Evolutionary conservation across 2,888 invertebrate species (phyloP), one percentile per base, ranked within the genome.

Genomic region (Tetrapedia diversipes): DNA sequence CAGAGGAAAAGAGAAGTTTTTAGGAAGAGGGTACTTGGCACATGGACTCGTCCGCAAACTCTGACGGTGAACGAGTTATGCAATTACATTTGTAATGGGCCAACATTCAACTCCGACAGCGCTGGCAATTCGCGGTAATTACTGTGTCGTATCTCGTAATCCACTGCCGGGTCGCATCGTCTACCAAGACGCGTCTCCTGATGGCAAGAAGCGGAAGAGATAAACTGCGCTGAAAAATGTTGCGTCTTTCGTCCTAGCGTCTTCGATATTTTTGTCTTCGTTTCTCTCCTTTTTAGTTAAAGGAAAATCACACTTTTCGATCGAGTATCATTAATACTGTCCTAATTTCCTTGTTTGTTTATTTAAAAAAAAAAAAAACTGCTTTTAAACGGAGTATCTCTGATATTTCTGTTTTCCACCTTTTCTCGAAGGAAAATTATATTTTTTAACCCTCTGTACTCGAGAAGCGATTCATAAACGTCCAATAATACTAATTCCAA

Each of bases 91-190:
- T 74, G 68, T 80, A 86, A 82, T 84, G 75, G 74, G 56, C 76
- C 74, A 83, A 77, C 75, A 79, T 67, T 72, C 72, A 77, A 60
- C 63, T 56, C 69, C 56, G 72, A 60, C 72, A 75, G 64, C 70
- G 70, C 74, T 61, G 75, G 79, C 77, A 81, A 84, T 80, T 85
- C 83, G 68, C 61, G 66, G 78, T 86, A 84, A 85, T 86, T 86
- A 83, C 77, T 34, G 56, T 79, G 56, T 57, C 54, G 72, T 53
- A 63, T 74, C 81, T 69, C 71, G 69, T 77, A 83, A 81, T 83
- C 56, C 51, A 24, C 57, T 45, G 41, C 63, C 29, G 24, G 65
- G 37, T 69, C 53, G 39, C 49, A 27, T 75, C 64, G 43, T 69
- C 64, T 43, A 34, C 54, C 1, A 45, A 67, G 45, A 45, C 60